phyloP scores from a whole-genome alignment of 2,888 invertebrate genomes.

The Agonopterix heracliana region DNA sequence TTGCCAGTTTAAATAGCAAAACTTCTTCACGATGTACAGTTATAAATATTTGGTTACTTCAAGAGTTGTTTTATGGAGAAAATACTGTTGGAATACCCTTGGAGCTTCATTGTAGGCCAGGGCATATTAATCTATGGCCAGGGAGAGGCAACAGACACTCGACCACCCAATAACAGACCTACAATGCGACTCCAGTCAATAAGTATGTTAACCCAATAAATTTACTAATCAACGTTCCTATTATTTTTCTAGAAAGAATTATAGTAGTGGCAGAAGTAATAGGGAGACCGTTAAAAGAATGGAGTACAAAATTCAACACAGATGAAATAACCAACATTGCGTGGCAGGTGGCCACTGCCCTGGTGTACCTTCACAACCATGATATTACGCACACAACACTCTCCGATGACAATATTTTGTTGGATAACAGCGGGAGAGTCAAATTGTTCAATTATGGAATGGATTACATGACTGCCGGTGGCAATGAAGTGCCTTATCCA shows the following conservation, averaged over 20 bases:
- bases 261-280: constrained; percentile 89
- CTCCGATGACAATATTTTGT: constrained; percentile 87
- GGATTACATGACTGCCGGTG: constrained; percentile 92
- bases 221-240: too few species aligned
- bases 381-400: constrained; percentile 88
- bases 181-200: too few species aligned
- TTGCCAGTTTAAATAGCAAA: too few species aligned
- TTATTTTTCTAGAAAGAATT: constrained; percentile 79
- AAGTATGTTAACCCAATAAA: too few species aligned
- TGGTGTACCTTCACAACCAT: constrained; percentile 82
- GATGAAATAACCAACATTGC: constrained; percentile 79
- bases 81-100: too few species aligned
- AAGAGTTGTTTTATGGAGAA: too few species aligned
- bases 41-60: too few species aligned
- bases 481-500: constrained; percentile 93
- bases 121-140: too few species aligned
- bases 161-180: too few species aligned
- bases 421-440: constrained; percentile 82
- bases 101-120: too few species aligned
- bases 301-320: constrained; percentile 49
- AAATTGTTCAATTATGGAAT: constrained; percentile 96
- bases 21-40: too few species aligned
- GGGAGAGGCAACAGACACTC: too few species aligned
- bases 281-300: constrained; percentile 79
- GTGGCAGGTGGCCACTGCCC: constrained; percentile 82